A percentile compares a stretch with the other conserved stretches of the same genome.
These are phyloP conservation scores for Eulemur rubriventer DNA, from an alignment of 2,797 vertebrate genomes.

Conservation along the genomic window DNA sequence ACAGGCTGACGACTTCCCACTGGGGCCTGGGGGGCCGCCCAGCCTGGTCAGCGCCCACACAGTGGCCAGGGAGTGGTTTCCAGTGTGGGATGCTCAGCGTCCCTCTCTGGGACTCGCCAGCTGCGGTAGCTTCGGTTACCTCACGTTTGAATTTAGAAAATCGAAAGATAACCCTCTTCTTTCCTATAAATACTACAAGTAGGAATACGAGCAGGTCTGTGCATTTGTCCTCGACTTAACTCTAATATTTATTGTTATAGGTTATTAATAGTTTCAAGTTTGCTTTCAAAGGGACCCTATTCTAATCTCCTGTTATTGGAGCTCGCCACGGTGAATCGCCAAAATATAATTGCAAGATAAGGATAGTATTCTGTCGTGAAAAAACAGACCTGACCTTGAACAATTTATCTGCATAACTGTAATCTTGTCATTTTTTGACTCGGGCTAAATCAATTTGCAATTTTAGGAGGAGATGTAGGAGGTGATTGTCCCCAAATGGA, in stretches of 20 bases:
- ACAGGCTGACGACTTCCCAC: not conserved
- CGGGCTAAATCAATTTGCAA: not conserved
- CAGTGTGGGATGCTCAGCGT: accelerated
- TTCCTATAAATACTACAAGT: not conserved
- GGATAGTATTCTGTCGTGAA: not conserved
- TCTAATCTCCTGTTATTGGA: not conserved
- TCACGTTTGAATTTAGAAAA: not conserved
- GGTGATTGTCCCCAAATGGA: not conserved
- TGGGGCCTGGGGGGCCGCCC: not conserved
- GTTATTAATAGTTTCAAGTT: not conserved
- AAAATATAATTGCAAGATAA: not conserved
- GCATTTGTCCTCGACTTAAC: not conserved
- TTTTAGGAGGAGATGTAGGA: not conserved
- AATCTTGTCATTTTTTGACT: not conserved
- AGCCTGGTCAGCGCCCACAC: not conserved
- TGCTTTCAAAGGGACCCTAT: not conserved
- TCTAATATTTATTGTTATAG: not conserved
- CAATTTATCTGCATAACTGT: not conserved
- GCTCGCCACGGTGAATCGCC: not conserved
- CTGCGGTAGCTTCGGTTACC: not conserved
- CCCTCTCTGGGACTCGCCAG: not conserved
- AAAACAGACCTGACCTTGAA: not conserved
- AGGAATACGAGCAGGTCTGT: not conserved
- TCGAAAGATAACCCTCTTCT: not conserved
- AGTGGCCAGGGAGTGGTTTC: not conserved